Conservation (phyloP, 2,113 vertebrate genomes). For the Puffinus mauretanicus region DNA sequence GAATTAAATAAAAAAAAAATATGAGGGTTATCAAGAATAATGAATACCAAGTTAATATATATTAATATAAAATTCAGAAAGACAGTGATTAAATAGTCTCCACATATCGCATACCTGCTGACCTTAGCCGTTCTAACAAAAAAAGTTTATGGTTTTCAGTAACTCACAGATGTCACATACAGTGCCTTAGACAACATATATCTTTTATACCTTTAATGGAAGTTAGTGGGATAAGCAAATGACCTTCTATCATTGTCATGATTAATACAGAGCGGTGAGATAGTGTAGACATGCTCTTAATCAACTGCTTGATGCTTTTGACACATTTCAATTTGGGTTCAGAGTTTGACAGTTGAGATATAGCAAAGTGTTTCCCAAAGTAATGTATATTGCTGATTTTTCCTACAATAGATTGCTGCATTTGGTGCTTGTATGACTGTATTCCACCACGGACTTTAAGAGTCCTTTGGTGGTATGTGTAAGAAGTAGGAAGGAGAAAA, state of each 20-base stretch:
- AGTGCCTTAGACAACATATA: background rate
- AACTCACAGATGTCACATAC: background rate
- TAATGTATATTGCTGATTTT: background rate
- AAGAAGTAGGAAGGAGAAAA: background rate
- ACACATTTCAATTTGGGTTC: slow-evolving; percentile 2
- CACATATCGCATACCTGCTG: background rate
- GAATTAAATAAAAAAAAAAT: background rate
- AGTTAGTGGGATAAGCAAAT: background rate
- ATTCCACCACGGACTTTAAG: background rate
- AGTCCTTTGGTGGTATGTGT: background rate
- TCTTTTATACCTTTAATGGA: background rate
- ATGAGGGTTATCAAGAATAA: background rate
- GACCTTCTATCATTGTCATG: background rate
- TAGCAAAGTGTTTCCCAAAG: background rate
- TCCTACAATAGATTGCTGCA: background rate
- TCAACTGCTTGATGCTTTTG: slow-evolving; percentile 7
- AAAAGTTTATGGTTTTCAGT: background rate
- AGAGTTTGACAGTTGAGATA: background rate
- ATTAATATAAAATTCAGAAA: background rate
- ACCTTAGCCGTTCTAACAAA: background rate
- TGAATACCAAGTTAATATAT: background rate
- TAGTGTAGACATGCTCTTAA: background rate
- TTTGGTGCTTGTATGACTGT: background rate
- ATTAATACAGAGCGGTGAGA: background rate
- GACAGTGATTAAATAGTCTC: background rate